Evolutionary conservation across 2,888 invertebrate genomes (phyloP).

Genomic region (Amitus sp.): DNA sequence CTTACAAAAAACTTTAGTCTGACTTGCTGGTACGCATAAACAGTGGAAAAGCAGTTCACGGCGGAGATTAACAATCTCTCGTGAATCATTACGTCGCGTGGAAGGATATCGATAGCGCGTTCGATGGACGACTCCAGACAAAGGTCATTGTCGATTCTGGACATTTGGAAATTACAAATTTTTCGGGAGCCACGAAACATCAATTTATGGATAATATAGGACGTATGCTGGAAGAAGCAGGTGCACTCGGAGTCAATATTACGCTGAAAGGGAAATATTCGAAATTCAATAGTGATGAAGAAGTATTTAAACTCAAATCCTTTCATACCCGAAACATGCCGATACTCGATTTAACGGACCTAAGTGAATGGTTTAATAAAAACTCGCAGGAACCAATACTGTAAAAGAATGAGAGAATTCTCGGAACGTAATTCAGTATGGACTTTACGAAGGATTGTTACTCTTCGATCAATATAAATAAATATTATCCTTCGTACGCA

Average conservation of each 20-base stretch:
- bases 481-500: conserved; percentile 37
- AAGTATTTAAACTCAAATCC: neutral
- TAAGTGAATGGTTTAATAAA: conserved; percentile 18
- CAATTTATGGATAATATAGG: too few relatives aligned
- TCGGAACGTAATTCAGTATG: conserved; percentile 46
- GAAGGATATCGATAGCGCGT: neutral
- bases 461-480: conserved; percentile 39
- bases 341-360: neutral
- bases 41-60: too few relatives aligned
- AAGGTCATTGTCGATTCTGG: neutral
- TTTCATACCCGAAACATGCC: neutral
- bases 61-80: too few relatives aligned
- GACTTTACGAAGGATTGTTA: conserved; percentile 29
- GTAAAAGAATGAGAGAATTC: conserved; percentile 42
- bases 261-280: neutral
- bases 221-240: neutral
- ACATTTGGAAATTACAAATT: neutral
- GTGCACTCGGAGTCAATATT: neutral
- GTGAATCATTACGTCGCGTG: too few relatives aligned
- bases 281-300: neutral
- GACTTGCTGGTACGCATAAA: too few relatives aligned
- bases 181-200: neutral
- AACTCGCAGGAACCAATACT: conserved; percentile 17
- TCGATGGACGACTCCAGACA: neutral
- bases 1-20: too few relatives aligned